phyloP scores from a whole-genome alignment of 2,113 vertebrate species.

The Natator depressus region DNA sequence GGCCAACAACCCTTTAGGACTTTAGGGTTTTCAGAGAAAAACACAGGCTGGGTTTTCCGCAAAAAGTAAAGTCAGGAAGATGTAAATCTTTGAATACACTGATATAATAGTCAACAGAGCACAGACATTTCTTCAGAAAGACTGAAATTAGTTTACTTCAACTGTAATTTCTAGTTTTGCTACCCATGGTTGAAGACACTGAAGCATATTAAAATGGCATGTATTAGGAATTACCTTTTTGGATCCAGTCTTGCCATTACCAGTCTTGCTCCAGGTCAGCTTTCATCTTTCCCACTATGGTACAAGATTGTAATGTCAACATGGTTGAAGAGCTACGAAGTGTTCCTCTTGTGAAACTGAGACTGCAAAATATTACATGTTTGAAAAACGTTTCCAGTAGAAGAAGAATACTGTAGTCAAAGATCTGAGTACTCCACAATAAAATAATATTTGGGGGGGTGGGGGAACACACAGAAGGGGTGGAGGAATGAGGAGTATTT shows the following conservation, averaged over 20 bases:
- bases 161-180: not conserved
- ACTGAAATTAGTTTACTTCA: not conserved
- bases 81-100: not conserved
- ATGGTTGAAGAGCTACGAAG: constrained; percentile 92
- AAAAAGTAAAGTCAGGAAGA: not conserved
- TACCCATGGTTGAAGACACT: not conserved
- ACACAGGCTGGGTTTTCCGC: too few relatives aligned
- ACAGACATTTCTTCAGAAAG: not conserved
- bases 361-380: constrained; percentile 73
- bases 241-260: constrained; percentile 88
- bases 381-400: constrained; percentile 45
- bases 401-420: constrained; percentile 7
- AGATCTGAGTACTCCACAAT: not conserved
- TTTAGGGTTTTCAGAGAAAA: too few relatives aligned
- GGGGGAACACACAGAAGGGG: too few relatives aligned
- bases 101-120: not conserved
- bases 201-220: not conserved
- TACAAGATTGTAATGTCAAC: constrained; percentile 90
- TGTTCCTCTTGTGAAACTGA: constrained; percentile 90
- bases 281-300: constrained; percentile 81
- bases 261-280: constrained; percentile 82
- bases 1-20: too few relatives aligned
- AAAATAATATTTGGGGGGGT: too few relatives aligned
- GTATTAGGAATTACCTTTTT: constrained; percentile 80
- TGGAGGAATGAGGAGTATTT: too few relatives aligned